A percentile compares a stretch with the other conserved stretches of the same genome.
phyloP scores from a whole-genome alignment of 2,888 invertebrate genomes.

The Clanis bilineata region DNA sequence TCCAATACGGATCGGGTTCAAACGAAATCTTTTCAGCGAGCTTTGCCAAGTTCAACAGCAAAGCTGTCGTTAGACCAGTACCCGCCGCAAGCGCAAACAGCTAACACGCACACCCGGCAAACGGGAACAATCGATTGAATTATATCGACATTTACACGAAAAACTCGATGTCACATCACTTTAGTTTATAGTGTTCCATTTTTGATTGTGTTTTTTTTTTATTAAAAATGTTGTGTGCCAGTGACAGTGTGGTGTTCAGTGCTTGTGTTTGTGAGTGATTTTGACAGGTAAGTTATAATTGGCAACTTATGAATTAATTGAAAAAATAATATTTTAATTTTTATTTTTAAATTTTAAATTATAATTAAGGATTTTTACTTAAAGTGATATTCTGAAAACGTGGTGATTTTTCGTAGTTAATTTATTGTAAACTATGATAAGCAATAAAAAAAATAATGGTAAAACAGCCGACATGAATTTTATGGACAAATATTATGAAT shows the following conservation, averaged over 20 bases:
- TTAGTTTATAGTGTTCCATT: conserved; percentile 10
- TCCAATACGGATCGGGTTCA: conserved; percentile 1
- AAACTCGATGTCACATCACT: neutral
- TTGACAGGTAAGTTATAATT: conserved; percentile 26
- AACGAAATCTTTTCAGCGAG: conserved; percentile 58
- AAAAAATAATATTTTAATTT: too few relatives aligned
- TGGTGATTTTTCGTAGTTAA: too few relatives aligned
- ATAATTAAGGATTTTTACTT: too few relatives aligned
- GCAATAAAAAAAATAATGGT: too few relatives aligned
- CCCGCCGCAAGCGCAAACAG: conserved; percentile 64
- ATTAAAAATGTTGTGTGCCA: conserved; percentile 15
- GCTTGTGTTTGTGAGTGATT: conserved; percentile 20
- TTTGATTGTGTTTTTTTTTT: conserved; percentile 6
- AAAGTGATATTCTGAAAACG: too few relatives aligned
- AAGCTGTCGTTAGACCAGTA: conserved; percentile 60
- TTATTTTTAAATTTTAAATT: neutral
- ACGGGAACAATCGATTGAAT: conserved; percentile 17
- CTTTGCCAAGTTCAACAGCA: conserved; percentile 76
- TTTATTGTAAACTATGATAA: too few relatives aligned
- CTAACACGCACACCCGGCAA: conserved; percentile 58
- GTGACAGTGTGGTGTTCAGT: conserved; percentile 21
- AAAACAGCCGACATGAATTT: too few relatives aligned
- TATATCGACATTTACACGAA: conserved; percentile 38
- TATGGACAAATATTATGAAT: too few relatives aligned
- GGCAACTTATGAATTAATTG: neutral